Conservation (phyloP, 2,888 invertebrate species). For the Idaea biselata region DNA sequence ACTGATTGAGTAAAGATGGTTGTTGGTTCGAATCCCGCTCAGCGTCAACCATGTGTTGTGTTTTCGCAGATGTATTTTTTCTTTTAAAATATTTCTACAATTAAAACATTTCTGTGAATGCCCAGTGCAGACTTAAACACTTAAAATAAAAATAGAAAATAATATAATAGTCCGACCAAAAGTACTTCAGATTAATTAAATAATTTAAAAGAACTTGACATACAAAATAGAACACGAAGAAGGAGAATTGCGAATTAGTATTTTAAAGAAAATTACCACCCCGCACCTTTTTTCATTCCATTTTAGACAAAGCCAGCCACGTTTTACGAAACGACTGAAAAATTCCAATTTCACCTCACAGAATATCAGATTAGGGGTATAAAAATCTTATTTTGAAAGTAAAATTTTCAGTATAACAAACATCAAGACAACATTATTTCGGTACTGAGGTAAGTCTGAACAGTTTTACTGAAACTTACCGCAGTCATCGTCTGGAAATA, state of each 20-base stretch:
- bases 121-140: no score
- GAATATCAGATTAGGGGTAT: background rate
- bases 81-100: no score
- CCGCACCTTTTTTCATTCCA: background rate
- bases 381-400: background rate
- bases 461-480: background rate
- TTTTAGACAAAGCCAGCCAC: background rate
- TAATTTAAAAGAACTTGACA: background rate
- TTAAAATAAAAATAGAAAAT: background rate
- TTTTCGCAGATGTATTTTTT: no score
- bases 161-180: background rate
- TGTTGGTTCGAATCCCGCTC: no score
- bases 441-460: background rate
- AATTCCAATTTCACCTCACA: constrained; percentile 1
- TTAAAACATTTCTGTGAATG: no score
- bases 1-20: no score
- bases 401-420: background rate
- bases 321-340: background rate
- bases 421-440: background rate
- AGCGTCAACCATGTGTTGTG: no score
- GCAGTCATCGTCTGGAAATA: background rate
- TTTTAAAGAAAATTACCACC: background rate
- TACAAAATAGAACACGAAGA: background rate
- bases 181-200: background rate
- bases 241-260: background rate